These are phyloP conservation scores for Xestobium rufovillosum DNA, from an alignment of 2,888 invertebrate genomes.

Conservation along the genomic window DNA sequence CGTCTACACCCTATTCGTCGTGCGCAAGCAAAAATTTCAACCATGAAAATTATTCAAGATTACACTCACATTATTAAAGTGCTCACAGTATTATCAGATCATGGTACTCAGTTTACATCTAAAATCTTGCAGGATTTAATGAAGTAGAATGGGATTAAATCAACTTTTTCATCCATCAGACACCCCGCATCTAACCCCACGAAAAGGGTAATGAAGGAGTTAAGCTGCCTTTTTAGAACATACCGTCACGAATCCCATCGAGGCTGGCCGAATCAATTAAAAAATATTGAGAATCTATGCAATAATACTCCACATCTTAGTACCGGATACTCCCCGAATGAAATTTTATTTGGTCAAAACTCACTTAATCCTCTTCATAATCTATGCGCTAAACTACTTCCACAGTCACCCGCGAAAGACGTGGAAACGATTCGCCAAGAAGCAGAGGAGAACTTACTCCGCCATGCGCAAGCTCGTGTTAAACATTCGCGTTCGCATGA, in stretches of 20 bases:
- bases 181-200: constrained; percentile 23
- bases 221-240: constrained; percentile 13
- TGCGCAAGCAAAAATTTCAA: constrained; percentile 10
- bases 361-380: too few species aligned
- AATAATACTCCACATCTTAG: too few species aligned
- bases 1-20: constrained; percentile 12
- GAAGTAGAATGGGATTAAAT: constrained; percentile 3
- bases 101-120: constrained; percentile 22
- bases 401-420: too few species aligned
- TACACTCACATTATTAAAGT: constrained; percentile 6
- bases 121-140: constrained; percentile 11
- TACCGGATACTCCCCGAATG: too few species aligned
- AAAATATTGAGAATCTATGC: constrained; percentile 7
- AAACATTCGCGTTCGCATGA: not conserved
- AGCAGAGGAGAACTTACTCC: not conserved
- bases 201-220: constrained; percentile 23
- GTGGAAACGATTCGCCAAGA: not conserved
- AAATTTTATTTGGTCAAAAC: too few species aligned
- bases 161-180: constrained; percentile 10
- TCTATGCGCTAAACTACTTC: too few species aligned
- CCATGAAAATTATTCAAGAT: constrained; percentile 7
- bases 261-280: constrained; percentile 9
- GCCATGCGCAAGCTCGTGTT: not conserved
- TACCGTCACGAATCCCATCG: constrained; percentile 15
- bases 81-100: constrained; percentile 14